Base-by-base conservation (phyloP, 1,140 invertebrate species). In the Trichomalopsis sarcophagae region DNA sequence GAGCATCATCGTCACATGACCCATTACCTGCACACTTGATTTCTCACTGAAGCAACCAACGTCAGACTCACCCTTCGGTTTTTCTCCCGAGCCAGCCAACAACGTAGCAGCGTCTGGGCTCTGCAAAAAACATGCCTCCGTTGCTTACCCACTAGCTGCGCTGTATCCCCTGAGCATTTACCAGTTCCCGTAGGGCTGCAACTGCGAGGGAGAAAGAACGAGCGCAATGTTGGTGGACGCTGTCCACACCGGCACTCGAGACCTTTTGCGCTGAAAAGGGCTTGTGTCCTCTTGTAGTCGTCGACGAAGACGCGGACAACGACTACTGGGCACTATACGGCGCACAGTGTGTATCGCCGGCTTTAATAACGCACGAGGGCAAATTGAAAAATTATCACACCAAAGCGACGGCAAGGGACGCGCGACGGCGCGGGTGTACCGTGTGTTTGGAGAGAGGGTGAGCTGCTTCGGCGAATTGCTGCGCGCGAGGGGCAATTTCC, bases 361-460 rank as follows among this genome's bases (percentile, higher is more conserved):
- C 86, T 87, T 92, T 90, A 92, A 92, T 93, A 93, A 92, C 90
- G 88, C 88, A 93, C 91, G 89, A 93, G 89, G 88, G 88, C 88
- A 93, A 93, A 93, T 93, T 93, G 91, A 92, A 93, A 92, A 93
- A 93, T 93, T 93, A 92, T 93, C 92, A 93, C 91, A 91, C 92
- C 91, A 90, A 90, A 90, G 87, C 89, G 80, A 84, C 17, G 87
- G 85, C 68, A 13, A 62, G 30, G 78, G 85, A 86, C 50, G 76
- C 69, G 73, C 44, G 86, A 84, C 7, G 33, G 14, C 33, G 14
- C 33, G 75, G 44, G 21, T 2, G 44, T 0, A 83, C 68, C 78
- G 76, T 87, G 89, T 91, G 89, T 91, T 92, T 92, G 89, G 89
- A 91, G 82, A 91, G 90, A 92, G 91, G 91, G 91, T 90, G 86